Conservation (phyloP, 2,888 invertebrate species). For the Eurois occulta region DNA sequence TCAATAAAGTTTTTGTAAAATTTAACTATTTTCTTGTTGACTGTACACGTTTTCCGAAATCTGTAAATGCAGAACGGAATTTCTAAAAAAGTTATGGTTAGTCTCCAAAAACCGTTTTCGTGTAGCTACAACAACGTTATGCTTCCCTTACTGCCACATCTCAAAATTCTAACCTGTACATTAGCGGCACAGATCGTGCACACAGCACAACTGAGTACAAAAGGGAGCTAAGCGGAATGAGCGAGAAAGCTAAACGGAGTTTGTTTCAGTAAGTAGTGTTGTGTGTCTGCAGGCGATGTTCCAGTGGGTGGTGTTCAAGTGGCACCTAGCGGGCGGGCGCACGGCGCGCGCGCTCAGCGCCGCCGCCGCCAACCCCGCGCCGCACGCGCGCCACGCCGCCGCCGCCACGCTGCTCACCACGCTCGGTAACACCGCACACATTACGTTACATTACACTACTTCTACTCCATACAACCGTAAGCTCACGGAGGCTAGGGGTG, state of each 20-base stretch:
- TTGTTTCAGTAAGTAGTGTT: not conserved
- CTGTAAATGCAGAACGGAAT: not conserved
- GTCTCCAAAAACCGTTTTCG: not conserved
- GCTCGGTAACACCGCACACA: constrained; percentile 74
- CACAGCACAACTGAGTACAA: not conserved
- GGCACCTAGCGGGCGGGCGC: constrained; percentile 86
- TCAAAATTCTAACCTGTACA: not conserved
- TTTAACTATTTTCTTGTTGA: not conserved
- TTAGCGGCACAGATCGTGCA: not conserved
- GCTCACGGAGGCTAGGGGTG: not conserved
- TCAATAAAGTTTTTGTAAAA: not conserved
- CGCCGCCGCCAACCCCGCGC: constrained; percentile 86
- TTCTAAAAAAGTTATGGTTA: not conserved
- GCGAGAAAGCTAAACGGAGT: not conserved
- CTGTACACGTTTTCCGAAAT: not conserved
- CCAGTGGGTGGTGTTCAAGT: constrained; percentile 89
- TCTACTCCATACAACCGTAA: not conserved
- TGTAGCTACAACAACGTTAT: not conserved
- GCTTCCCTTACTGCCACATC: not conserved
- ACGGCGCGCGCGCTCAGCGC: constrained; percentile 85
- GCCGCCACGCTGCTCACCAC: constrained; percentile 87
- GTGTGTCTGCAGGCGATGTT: constrained; percentile 81
- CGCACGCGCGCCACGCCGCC: constrained; percentile 85
- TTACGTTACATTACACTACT: not conserved
- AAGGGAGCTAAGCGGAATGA: not conserved